Evolutionary conservation across 2,888 invertebrate species (phyloP), one percentile per base, ranked within the genome.

Genomic region (Neoascia interrupta): DNA sequence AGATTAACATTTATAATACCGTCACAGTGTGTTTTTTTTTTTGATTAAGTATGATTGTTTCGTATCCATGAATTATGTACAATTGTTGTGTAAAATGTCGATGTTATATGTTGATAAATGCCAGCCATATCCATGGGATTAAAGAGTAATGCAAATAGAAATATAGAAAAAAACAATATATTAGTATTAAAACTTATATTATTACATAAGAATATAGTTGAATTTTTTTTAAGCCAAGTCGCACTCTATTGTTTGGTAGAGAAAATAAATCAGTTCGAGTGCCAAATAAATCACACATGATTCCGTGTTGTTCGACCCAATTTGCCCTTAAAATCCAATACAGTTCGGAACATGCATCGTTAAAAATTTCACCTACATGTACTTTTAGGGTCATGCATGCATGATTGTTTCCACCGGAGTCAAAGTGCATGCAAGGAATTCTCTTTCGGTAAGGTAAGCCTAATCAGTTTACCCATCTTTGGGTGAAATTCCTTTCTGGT

Each of bases 401-500:
- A 53, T 60, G 47, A 54, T 43, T 61, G 39, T 41, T 19, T 16
- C 3, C 16, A 11, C 6, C 34, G 37, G n/a, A 70, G 63, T 63
- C 63, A 69, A 63, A 49, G 74, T 49, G 56, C 73, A 73, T 36
- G 26, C 23, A 49, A 68, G 41, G 58, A 34, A 51, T 60, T 45
- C n/a, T n/a, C n/a, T n/a, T 28, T 6, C 18, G 43, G 53, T 6
- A 28, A 41, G 23, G 19, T 58, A 15, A 60, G 15, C 26, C 51
- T 64, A 64, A 75, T 75, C 63, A 70, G 45, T 43, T 63, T 53
- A 39, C 28, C 75, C 70, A 64, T 70, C 63, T 70, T 51, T 53
- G 56, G 66, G 19, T 23, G 36, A 43, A 18, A 26, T 56, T 45
- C 43, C 26, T 16, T 21, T 56, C 28, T 31, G 41, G 47, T 51